These are phyloP conservation scores for Oreochromis mossambicus DNA, from an alignment of 2,797 vertebrate species.

Conservation along the genomic window DNA sequence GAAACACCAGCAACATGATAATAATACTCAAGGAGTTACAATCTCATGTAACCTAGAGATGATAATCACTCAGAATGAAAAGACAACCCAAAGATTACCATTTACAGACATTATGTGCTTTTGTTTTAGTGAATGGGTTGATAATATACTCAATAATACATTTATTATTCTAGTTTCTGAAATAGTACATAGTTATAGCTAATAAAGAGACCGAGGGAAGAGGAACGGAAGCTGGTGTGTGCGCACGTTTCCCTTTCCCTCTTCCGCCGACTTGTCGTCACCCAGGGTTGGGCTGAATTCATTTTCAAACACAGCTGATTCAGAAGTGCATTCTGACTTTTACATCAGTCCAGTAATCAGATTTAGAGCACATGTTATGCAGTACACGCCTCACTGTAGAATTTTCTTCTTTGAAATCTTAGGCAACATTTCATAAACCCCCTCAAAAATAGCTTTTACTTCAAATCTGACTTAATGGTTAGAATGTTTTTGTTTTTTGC, in stretches of 20 bases:
- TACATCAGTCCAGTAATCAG: not conserved
- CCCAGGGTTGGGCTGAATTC: not conserved
- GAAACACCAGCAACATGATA: slow-evolving; percentile 71
- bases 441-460: not conserved
- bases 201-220: slow-evolving; percentile 44
- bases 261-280: not conserved
- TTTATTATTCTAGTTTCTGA: slow-evolving; percentile 62
- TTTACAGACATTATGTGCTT: slow-evolving; percentile 73
- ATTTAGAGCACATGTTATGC: not conserved
- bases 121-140: slow-evolving; percentile 47
- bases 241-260: slow-evolving; percentile 24
- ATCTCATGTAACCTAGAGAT: slow-evolving; percentile 50
- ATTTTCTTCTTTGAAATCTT: not conserved
- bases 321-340: slow-evolving; percentile 10
- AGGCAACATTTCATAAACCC: not conserved
- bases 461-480: not conserved
- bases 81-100: slow-evolving; percentile 68
- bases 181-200: slow-evolving; percentile 62
- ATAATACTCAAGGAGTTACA: slow-evolving; percentile 70
- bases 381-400: not conserved
- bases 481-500: not conserved
- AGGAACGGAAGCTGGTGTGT: not conserved
- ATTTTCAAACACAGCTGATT: not conserved
- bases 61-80: slow-evolving; percentile 61
- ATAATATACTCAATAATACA: slow-evolving; percentile 67